Conservation (phyloP, 2,797 vertebrate genomes). For the Anabacerthia variegaticeps region DNA sequence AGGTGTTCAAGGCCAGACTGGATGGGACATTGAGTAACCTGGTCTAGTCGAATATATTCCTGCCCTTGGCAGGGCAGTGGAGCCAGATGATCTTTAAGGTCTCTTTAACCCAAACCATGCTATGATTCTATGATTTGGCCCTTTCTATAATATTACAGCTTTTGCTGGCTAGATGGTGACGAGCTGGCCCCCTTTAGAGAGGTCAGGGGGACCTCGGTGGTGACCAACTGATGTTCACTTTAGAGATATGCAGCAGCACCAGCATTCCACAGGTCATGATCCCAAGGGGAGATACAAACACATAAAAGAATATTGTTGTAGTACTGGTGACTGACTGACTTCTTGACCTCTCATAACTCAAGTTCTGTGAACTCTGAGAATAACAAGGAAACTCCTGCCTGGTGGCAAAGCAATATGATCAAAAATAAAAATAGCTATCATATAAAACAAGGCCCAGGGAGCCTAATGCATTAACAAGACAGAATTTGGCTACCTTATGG, state of each 20-base stretch:
- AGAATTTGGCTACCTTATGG: background rate
- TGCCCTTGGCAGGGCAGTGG: background rate
- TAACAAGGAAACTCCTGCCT: background rate
- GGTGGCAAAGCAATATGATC: background rate
- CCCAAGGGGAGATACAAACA: background rate
- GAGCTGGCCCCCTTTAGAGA: background rate
- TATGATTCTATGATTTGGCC: background rate
- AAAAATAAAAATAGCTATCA: background rate
- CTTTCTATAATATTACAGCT: background rate
- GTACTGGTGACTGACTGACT: background rate
- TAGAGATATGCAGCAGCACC: background rate
- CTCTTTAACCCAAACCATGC: background rate
- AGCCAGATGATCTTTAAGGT: background rate
- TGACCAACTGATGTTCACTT: fast-evolving
- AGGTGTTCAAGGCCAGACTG: background rate
- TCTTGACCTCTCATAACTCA: background rate
- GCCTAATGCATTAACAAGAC: background rate
- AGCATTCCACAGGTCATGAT: background rate
- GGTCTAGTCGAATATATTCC: background rate
- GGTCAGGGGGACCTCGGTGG: background rate
- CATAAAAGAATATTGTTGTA: background rate
- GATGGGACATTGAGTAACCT: background rate
- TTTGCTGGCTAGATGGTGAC: background rate
- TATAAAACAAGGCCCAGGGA: background rate
- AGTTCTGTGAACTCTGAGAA: background rate